Percentiles rank a stretch among this genome's conserved stretches.
These are phyloP conservation scores for Theretra japonica DNA, from an alignment of 2,888 invertebrate species.

Conservation along the genomic window DNA sequence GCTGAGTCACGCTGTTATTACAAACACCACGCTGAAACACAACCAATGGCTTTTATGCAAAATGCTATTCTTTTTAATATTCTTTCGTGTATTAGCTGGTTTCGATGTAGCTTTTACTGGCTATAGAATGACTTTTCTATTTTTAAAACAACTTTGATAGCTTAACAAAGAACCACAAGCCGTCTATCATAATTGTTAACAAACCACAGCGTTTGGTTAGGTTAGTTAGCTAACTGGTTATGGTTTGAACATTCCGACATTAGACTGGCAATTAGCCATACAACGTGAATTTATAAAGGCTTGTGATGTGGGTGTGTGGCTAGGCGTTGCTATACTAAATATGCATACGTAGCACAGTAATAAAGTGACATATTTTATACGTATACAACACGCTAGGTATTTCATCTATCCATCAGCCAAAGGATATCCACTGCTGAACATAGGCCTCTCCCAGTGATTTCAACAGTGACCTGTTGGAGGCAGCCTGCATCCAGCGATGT, in stretches of 20 bases:
- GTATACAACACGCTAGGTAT: too few species aligned
- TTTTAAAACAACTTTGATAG: neutral
- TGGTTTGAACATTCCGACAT: neutral
- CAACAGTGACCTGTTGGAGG: too few species aligned
- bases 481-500: too few species aligned
- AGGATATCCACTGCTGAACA: too few species aligned
- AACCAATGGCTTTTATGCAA: neutral
- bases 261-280: constrained; percentile 3
- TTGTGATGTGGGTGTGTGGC: neutral
- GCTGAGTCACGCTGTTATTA: constrained; percentile 24
- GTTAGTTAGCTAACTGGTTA: neutral
- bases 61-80: neutral
- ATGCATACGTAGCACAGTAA: neutral
- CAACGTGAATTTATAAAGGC: neutral
- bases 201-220: neutral
- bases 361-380: neutral
- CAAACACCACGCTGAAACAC: neutral
- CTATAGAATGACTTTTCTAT: too few species aligned
- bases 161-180: too few species aligned
- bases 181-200: neutral
- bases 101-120: neutral
- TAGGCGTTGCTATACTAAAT: neutral
- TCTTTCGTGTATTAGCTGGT: neutral
- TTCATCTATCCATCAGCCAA: too few species aligned
- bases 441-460: too few species aligned